phyloP scores from a whole-genome alignment of 2,888 invertebrate genomes.

The Entomobrya multifasciata region DNA sequence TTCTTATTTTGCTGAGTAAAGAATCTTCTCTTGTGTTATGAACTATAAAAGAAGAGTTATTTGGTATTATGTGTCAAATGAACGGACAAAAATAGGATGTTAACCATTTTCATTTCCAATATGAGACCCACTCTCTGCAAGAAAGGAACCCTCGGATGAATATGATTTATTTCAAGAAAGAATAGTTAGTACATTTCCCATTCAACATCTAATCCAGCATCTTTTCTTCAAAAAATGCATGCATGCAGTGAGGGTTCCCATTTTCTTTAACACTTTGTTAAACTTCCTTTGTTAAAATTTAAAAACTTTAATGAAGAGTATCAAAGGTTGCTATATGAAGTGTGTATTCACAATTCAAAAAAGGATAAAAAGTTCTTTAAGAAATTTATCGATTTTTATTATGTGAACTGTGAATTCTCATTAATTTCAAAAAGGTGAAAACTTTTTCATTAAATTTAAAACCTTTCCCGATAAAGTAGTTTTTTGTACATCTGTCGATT shows the following conservation, averaged over 20 bases:
- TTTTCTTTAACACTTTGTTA: background rate
- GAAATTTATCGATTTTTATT: background rate
- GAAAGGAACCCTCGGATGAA: no score
- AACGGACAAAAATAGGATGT: conserved; percentile 1
- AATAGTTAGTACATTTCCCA: no score
- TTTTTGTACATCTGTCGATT: no score
- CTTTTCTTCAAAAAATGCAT: background rate
- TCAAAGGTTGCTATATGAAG: background rate
- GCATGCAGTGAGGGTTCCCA: background rate
- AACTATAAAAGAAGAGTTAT: conserved; percentile 6
- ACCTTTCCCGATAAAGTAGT: no score
- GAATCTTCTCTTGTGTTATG: no score
- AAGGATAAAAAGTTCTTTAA: background rate
- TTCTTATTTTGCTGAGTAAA: conserved; percentile 7
- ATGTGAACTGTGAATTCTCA: background rate
- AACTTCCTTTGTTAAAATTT: background rate
- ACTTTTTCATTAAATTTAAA: no score
- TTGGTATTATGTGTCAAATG: background rate
- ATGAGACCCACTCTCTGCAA: no score
- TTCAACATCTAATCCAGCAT: no score
- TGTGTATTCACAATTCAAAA: background rate
- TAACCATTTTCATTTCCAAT: no score
- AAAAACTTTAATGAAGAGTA: conserved; percentile 2
- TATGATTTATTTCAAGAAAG: no score
- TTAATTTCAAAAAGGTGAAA: background rate